These are phyloP conservation scores for Mnemiopsis leidyi DNA, from an alignment of 37 sponge, comb jelly and placozoan species.

Conservation along the genomic window DNA sequence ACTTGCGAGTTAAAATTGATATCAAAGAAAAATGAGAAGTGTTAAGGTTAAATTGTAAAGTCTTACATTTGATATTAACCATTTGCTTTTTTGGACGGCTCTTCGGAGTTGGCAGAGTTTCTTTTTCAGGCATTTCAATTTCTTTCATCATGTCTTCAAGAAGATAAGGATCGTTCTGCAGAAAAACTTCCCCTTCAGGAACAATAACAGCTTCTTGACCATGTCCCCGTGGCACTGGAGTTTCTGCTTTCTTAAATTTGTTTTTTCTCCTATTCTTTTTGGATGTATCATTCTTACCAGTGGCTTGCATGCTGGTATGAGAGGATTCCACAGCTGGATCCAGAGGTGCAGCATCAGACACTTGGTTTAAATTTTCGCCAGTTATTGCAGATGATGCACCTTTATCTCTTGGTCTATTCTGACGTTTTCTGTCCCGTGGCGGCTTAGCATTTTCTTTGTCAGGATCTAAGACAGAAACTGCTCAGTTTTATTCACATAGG, in stretches of 20 bases:
- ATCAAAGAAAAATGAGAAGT: too few relatives aligned
- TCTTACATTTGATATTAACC: not conserved
- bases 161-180: not conserved
- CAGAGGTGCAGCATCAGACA: not conserved
- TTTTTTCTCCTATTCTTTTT: not conserved
- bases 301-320: not conserved
- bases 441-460: not conserved
- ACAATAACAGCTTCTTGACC: not conserved
- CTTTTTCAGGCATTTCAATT: conserved; percentile 15
- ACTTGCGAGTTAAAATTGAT: too few relatives aligned
- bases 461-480: not conserved
- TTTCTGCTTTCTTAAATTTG: not conserved
- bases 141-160: conserved; percentile 26
- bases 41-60: not conserved
- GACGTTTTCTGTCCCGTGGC: not conserved
- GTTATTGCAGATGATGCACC: not conserved
- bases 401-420: not conserved
- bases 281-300: not conserved
- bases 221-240: too few relatives aligned
- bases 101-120: not conserved
- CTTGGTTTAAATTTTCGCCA: not conserved
- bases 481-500: too few relatives aligned
- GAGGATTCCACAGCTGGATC: too few relatives aligned
- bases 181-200: not conserved
- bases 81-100: too few relatives aligned